A percentile compares a stretch with the other conserved stretches of the same genome.
Conservation (phyloP, 1,140 invertebrate species). For the Trichoplusia ni region DNA sequence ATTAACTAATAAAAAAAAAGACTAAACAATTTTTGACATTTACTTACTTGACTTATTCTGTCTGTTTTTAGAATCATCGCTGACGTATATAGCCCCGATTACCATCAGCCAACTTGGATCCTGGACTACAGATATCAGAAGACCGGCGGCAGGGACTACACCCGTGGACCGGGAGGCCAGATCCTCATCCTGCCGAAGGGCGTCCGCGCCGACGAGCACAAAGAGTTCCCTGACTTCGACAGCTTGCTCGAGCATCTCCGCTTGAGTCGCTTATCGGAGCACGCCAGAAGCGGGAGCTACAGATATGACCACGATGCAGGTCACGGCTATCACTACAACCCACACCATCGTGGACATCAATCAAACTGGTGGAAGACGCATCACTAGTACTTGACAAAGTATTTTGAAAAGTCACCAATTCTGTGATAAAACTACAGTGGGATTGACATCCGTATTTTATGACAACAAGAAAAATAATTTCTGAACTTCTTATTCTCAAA, state of each 20-base stretch:
- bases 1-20: neutral
- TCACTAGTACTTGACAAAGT: too few relatives aligned
- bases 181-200: slow-evolving; percentile 60
- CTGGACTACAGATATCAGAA: slow-evolving; percentile 69
- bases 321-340: neutral
- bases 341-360: neutral
- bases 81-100: slow-evolving; percentile 61
- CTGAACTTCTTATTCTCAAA: too few relatives aligned
- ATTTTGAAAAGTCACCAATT: too few relatives aligned
- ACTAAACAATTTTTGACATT: neutral
- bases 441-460: too few relatives aligned
- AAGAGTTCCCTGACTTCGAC: slow-evolving; percentile 55
- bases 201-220: slow-evolving; percentile 38
- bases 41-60: neutral
- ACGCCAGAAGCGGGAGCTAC: neutral
- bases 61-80: slow-evolving; percentile 53
- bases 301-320: neutral
- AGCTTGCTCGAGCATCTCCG: slow-evolving; percentile 56
- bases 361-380: neutral
- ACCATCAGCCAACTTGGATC: slow-evolving; percentile 57
- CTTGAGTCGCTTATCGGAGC: slow-evolving; percentile 32
- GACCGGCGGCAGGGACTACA: slow-evolving; percentile 62
- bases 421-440: too few relatives aligned
- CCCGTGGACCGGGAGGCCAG: slow-evolving; percentile 58
- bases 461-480: too few relatives aligned